A percentile compares a stretch with the other conserved stretches of the same genome.
These are phyloP conservation scores for Pantherophis vulpinus DNA, from an alignment of 2,797 vertebrate genomes.

Conservation along the genomic window DNA sequence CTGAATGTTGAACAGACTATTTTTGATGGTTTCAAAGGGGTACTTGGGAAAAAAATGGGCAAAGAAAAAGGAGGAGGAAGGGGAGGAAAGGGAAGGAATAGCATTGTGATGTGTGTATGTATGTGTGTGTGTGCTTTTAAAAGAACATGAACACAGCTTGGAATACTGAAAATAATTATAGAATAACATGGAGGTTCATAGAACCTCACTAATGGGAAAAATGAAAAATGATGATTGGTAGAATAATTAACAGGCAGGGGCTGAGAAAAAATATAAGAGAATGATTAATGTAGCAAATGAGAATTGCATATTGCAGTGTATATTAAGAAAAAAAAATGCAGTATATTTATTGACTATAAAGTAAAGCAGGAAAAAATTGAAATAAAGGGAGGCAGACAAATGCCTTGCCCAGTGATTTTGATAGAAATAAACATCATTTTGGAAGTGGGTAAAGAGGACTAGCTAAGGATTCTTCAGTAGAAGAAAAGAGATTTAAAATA, in stretches of 20 bases:
- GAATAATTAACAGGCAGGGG: neutral
- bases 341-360: neutral
- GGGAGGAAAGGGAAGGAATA: neutral
- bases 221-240: neutral
- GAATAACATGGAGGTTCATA: neutral
- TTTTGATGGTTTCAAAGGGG: neutral
- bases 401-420: neutral
- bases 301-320: neutral
- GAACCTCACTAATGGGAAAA: neutral
- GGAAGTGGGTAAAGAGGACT: neutral
- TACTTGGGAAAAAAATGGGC: neutral
- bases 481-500: neutral
- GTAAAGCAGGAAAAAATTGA: neutral
- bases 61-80: neutral
- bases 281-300: neutral
- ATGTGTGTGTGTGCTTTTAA: neutral
- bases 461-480: neutral
- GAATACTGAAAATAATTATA: neutral
- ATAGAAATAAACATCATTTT: neutral
- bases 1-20: neutral
- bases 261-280: neutral
- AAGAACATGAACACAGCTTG: neutral
- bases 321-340: neutral
- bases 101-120: neutral
- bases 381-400: neutral